Evolutionary conservation across 2,888 invertebrate genomes (phyloP).

Genomic region (Bhutanitis thaidina): DNA sequence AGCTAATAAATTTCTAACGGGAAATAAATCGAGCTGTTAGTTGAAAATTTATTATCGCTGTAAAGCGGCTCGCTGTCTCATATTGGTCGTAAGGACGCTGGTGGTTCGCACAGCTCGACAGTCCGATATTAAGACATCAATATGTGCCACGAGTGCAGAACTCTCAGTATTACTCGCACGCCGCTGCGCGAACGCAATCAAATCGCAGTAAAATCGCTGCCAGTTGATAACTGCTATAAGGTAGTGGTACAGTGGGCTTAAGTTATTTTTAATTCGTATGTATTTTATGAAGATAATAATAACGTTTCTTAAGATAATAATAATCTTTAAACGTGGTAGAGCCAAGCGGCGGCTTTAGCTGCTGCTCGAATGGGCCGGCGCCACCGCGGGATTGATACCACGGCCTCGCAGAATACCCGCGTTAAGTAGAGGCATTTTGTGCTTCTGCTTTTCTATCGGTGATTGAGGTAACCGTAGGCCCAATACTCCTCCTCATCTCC

Average conservation of each 20-base stretch:
- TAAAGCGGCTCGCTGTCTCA: constrained; percentile 7
- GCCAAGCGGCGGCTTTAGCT: too few species aligned
- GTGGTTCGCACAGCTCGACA: constrained; percentile 13
- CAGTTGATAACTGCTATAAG: constrained; percentile 44
- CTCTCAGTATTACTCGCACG: constrained; percentile 20
- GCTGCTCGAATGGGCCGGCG: too few species aligned
- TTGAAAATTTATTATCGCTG: constrained; percentile 6
- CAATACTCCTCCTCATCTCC: too few species aligned
- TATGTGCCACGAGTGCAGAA: constrained; percentile 33
- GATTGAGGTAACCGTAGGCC: too few species aligned
- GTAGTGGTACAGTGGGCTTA: constrained; percentile 28
- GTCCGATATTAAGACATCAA: constrained; percentile 56
- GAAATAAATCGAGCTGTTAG: constrained; percentile 12
- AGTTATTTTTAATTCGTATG: too few species aligned
- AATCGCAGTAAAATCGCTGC: constrained; percentile 56
- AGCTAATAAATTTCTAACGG: constrained; percentile 1
- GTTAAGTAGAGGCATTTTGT: too few species aligned
- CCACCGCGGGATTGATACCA: too few species aligned
- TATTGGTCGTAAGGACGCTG: constrained; percentile 12
- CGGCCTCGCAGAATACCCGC: too few species aligned
- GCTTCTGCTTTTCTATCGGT: too few species aligned
- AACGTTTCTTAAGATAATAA: too few species aligned
- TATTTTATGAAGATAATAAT: too few species aligned
- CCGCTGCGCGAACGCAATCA: constrained; percentile 51
- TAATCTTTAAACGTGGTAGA: too few species aligned